phyloP scores from a whole-genome alignment of 1,140 invertebrate genomes.

The Babylonia areolata region DNA sequence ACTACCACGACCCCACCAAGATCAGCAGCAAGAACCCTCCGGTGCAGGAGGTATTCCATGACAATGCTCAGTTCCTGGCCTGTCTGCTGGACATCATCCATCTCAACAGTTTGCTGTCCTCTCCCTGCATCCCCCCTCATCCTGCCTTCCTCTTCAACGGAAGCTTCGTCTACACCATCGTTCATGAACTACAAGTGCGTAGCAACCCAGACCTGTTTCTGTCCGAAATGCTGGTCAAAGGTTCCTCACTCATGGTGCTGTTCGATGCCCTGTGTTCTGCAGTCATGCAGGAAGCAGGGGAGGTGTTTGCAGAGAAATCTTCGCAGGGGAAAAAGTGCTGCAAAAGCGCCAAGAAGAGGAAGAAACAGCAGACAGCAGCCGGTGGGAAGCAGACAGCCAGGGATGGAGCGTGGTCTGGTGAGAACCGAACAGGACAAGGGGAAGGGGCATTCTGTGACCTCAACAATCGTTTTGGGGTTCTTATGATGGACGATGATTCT shows the following conservation, averaged over 20 bases:
- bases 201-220: slow-evolving; percentile 59
- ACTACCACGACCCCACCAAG: slow-evolving; percentile 45
- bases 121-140: slow-evolving; percentile 50
- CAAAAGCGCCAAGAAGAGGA: slow-evolving; percentile 26
- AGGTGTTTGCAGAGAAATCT: background rate
- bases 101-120: slow-evolving; percentile 66
- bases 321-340: slow-evolving; percentile 27
- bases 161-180: slow-evolving; percentile 67
- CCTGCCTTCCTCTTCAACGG: slow-evolving; percentile 63
- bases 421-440: background rate
- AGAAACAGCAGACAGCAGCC: background rate
- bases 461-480: slow-evolving; percentile 24
- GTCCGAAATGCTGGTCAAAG: slow-evolving; percentile 54
- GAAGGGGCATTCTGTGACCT: slow-evolving; percentile 3
- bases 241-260: slow-evolving; percentile 43
- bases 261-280: slow-evolving; percentile 40
- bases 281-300: slow-evolving; percentile 34
- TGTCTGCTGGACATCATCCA: slow-evolving; percentile 56
- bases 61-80: slow-evolving; percentile 67
- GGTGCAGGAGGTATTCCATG: slow-evolving; percentile 61
- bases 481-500: slow-evolving; percentile 8
- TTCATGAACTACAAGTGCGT: slow-evolving; percentile 52
- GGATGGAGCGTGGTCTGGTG: background rate
- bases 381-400: background rate
- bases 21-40: slow-evolving; percentile 55